Evolutionary conservation across 2,888 invertebrate species (phyloP).

Genomic region (Busseola fusca): DNA sequence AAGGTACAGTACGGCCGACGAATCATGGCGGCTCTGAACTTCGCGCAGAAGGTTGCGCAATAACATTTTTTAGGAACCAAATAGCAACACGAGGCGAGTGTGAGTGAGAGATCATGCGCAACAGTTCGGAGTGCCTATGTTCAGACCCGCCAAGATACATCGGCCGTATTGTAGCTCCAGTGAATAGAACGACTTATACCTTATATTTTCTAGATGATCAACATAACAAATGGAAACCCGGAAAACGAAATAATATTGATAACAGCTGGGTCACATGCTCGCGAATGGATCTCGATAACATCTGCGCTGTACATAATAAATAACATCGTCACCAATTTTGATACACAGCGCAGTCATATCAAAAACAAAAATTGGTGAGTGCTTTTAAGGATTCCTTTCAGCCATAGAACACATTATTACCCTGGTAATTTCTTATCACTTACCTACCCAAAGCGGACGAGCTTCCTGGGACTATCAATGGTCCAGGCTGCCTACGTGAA

Average conservation of each 20-base stretch:
- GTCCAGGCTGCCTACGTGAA: background rate
- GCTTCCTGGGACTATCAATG: background rate
- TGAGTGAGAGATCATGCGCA: too few relatives aligned
- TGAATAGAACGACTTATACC: background rate
- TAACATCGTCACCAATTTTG: conserved; percentile 91
- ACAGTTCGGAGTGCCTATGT: too few relatives aligned
- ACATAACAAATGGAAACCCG: conserved; percentile 91
- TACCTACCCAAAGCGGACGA: background rate
- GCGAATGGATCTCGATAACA: conserved; percentile 95
- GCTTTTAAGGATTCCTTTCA: background rate
- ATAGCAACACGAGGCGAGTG: too few relatives aligned
- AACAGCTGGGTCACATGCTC: conserved; percentile 94
- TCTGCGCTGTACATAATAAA: conserved; percentile 92
- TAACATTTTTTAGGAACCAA: too few relatives aligned
- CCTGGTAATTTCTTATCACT: background rate
- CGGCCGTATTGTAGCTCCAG: too few relatives aligned
- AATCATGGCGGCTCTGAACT: too few relatives aligned
- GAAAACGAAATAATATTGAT: conserved; percentile 90
- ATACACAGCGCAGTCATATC: conserved; percentile 89
- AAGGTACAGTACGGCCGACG: too few relatives aligned
- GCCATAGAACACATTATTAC: background rate
- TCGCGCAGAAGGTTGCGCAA: too few relatives aligned
- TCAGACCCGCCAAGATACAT: too few relatives aligned
- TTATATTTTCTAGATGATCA: conserved; percentile 68
- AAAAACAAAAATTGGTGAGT: conserved; percentile 93